Base-by-base conservation (phyloP, 92 coral and sea anemone genomes). In the Siderastrea siderea region DNA sequence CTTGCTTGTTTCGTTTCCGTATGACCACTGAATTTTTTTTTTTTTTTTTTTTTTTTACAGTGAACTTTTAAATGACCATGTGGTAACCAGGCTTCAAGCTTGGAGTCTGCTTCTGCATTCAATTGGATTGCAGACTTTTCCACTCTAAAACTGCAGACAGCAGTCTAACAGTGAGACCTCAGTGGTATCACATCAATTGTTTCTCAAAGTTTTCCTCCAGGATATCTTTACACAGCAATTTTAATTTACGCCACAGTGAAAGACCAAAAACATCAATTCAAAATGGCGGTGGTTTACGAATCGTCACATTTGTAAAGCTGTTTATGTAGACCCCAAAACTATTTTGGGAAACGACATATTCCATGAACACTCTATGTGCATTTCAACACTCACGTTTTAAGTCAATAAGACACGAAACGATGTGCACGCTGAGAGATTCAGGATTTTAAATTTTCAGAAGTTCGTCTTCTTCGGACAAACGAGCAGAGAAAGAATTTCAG, bases 371-470 rank as follows among this genome's bases (percentile, higher is more conserved):
- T 43, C 3, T 47, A 13, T 16, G 26, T 8, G n/a, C 38, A 26
- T 73, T 85, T 90, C 11, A 8, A 17, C 90, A 92, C 99, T 95
- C 87, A 97, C 99, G 95, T 97, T 94, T 98, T 98, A 98, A 98
- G 99, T 98, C 99, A 91, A 70, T 72, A 70, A 80, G 99, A 98
- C 99, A 95, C 99, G 99, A 98, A 98, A 98, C 98, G 98, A 86
- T 86, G 99, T 96, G 98, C 98, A 92, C 95, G 98, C 99, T 89
- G 49, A 58, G 61, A 48, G 3, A 26, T 51, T 60, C 8, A 7
- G 7, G 3, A 6, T 19, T 4, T 61, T 26, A 26, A 26, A 26
- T 26, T 57, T 47, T 13, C 16, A 19, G 70, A 47, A 6, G 61
- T 75, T 54, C 89, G 91, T 88, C 90, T 89, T 84, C 90, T 84